phyloP scores from a whole-genome alignment of 1,140 invertebrate genomes.

The Euwallacea similis region DNA sequence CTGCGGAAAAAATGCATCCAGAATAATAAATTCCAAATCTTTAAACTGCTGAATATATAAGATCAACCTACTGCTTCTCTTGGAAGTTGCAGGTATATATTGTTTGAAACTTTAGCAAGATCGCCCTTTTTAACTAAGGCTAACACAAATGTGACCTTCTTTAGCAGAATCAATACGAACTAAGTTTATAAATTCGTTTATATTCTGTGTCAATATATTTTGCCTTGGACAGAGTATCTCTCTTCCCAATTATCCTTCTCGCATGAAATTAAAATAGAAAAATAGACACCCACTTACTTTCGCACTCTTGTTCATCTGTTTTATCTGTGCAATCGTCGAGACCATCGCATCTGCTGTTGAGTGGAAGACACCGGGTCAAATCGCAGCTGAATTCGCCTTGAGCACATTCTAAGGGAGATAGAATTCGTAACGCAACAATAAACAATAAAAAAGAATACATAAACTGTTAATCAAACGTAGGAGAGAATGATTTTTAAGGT shows the following conservation, averaged over 20 bases:
- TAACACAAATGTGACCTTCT: no score
- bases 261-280: neutral
- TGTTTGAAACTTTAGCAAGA: no score
- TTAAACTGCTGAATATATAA: no score
- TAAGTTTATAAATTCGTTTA: no score
- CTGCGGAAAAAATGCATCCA: slow-evolving; percentile 36
- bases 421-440: neutral
- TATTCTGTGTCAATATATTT: no score
- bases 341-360: slow-evolving; percentile 65
- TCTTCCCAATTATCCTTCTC: neutral
- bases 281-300: slow-evolving; percentile 13
- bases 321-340: slow-evolving; percentile 67
- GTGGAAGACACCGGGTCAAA: slow-evolving; percentile 61
- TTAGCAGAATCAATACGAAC: no score
- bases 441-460: neutral
- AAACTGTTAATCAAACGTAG: no score
- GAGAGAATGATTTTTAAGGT: no score
- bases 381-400: slow-evolving; percentile 63
- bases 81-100: no score
- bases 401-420: slow-evolving; percentile 56
- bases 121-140: no score
- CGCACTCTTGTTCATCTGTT: slow-evolving; percentile 72
- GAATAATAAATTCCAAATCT: no score
- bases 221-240: neutral
- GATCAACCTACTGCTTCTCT: no score